phyloP scores from a whole-genome alignment of 2,888 invertebrate species.

The Chouioia cunea region DNA sequence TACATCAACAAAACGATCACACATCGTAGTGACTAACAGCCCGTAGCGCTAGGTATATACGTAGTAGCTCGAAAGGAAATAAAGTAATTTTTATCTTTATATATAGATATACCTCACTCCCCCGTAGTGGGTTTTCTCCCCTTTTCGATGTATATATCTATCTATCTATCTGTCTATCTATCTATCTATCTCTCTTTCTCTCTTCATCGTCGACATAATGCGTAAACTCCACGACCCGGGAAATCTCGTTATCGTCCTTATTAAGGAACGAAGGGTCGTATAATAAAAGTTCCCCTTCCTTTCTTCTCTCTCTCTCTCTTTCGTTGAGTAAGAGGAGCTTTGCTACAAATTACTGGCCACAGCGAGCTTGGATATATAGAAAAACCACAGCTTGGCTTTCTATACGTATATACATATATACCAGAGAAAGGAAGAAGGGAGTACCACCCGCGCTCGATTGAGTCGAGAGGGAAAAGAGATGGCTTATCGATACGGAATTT shows the following conservation, averaged over 20 bases:
- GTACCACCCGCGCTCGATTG: not conserved
- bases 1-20: not conserved
- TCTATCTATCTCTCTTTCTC: slow-evolving; percentile 12
- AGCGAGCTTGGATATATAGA: too few species aligned
- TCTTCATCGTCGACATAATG: slow-evolving; percentile 38
- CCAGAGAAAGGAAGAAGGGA: slow-evolving; percentile 3
- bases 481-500: slow-evolving; percentile 22
- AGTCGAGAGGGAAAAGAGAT: slow-evolving; percentile 7
- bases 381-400: too few species aligned
- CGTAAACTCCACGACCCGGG: slow-evolving; percentile 45
- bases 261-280: slow-evolving; percentile 47
- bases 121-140: not conserved
- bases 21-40: slow-evolving; percentile 34
- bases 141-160: not conserved
- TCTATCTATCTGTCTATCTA: slow-evolving; percentile 9
- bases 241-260: slow-evolving; percentile 62
- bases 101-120: slow-evolving; percentile 7
- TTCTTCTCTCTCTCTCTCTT: not conserved
- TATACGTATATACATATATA: too few species aligned
- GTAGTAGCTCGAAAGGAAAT: slow-evolving; percentile 9
- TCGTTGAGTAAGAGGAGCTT: not conserved
- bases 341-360: too few species aligned
- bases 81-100: slow-evolving; percentile 23
- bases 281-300: slow-evolving; percentile 45
- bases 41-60: slow-evolving; percentile 28